These are phyloP conservation scores for Acromyrmex heyeri DNA, from an alignment of 1,140 invertebrate genomes.

Conservation along the genomic window DNA sequence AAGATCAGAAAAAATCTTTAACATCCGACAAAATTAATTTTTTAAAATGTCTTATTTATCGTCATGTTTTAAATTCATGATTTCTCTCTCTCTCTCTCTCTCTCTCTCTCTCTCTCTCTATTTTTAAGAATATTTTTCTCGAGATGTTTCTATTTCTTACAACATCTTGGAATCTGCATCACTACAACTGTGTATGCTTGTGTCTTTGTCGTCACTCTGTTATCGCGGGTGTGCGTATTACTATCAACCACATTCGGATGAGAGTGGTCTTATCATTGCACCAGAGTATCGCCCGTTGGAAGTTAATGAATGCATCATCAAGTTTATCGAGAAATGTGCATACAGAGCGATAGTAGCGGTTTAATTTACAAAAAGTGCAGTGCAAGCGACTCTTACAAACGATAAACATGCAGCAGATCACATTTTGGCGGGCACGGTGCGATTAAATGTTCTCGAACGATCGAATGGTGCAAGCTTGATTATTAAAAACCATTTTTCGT, in stretches of 20 bases:
- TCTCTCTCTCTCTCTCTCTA: neutral
- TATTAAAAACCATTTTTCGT: conserved; percentile 36
- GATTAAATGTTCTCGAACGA: conserved; percentile 42
- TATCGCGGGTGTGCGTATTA: conserved; percentile 41
- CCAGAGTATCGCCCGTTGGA: conserved; percentile 31
- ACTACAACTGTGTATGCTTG: neutral
- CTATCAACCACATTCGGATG: conserved; percentile 37
- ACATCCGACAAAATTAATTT: neutral
- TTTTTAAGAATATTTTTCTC: neutral
- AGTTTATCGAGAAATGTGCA: conserved; percentile 55
- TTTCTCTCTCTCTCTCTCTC: neutral
- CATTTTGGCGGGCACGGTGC: neutral
- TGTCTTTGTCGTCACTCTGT: conserved; percentile 44
- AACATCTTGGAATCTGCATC: neutral
- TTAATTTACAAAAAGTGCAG: conserved; percentile 56
- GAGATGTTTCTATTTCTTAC: neutral
- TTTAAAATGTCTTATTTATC: neutral
- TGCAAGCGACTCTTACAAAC: conserved; percentile 35
- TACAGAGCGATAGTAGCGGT: conserved; percentile 51
- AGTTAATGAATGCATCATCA: conserved; percentile 66
- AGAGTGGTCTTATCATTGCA: conserved; percentile 36
- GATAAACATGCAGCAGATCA: conserved; percentile 38
- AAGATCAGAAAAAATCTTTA: neutral
- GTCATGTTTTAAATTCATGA: neutral
- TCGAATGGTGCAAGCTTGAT: conserved; percentile 42